A percentile compares a stretch with the other conserved stretches of the same genome.
Conservation (phyloP, 2,797 vertebrate species). For the Pangasius krempfi region DNA sequence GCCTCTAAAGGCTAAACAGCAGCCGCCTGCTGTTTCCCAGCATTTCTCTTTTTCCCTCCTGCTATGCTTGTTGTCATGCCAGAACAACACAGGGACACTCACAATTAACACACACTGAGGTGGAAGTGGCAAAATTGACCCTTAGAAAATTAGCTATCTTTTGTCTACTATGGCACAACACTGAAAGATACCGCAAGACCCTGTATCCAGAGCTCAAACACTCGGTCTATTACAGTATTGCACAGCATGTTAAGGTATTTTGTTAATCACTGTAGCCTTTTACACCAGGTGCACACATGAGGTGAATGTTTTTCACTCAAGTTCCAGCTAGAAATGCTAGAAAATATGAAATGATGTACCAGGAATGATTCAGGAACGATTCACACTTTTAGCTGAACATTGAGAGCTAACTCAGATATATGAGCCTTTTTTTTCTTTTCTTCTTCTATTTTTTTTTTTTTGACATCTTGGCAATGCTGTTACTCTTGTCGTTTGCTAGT, state of each 20-base stretch:
- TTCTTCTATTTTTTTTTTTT: no score
- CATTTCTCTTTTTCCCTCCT: conserved; percentile 20
- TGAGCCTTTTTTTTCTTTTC: background rate
- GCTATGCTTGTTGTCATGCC: conserved; percentile 9
- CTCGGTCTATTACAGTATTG: no score
- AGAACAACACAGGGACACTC: conserved; percentile 5
- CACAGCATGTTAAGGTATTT: background rate
- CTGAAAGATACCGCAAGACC: background rate
- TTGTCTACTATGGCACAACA: background rate
- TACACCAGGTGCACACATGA: background rate
- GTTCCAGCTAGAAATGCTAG: background rate
- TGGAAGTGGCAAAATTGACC: background rate
- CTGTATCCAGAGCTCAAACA: background rate
- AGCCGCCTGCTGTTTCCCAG: conserved; percentile 15
- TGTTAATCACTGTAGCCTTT: background rate
- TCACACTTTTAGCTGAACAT: background rate
- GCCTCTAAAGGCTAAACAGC: conserved; percentile 57
- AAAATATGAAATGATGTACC: background rate
- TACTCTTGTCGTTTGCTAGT: background rate
- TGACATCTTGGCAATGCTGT: background rate
- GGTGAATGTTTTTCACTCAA: background rate
- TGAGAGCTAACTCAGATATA: background rate
- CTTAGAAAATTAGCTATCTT: conserved; percentile 1
- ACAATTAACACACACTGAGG: conserved; percentile 33
- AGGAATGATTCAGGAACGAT: background rate